These are phyloP conservation scores for Pseudolaguvia tuberculata DNA, from an alignment of 2,113 vertebrate species.

Conservation along the genomic window DNA sequence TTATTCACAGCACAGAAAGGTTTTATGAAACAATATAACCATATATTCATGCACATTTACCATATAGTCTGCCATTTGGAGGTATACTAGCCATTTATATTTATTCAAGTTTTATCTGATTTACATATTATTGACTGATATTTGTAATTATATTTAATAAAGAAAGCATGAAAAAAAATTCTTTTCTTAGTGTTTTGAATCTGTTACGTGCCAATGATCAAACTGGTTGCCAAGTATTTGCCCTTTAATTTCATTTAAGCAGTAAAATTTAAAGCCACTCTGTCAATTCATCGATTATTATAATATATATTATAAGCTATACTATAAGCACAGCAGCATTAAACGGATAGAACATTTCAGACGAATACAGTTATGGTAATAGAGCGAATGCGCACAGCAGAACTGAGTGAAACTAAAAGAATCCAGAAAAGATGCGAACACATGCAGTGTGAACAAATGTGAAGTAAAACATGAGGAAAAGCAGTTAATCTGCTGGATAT, in stretches of 20 bases:
- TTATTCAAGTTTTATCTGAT: not conserved
- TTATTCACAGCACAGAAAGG: not conserved
- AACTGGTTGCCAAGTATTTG: not conserved
- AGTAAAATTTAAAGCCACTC: not conserved
- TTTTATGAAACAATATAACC: not conserved
- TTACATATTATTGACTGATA: not conserved
- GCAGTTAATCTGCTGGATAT: conserved; percentile 36
- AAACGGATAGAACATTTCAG: conserved; percentile 3
- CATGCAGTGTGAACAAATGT: conserved; percentile 18
- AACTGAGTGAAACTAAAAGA: not conserved
- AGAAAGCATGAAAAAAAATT: conserved; percentile 19
- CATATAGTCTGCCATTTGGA: not conserved
- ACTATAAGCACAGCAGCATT: conserved; percentile 15
- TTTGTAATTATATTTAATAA: not conserved
- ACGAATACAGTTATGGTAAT: conserved; percentile 7
- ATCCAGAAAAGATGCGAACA: too few relatives aligned
- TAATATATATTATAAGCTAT: conserved; percentile 17
- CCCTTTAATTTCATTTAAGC: not conserved
- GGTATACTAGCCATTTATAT: not conserved
- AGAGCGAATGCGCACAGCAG: conserved; percentile 5
- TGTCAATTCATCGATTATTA: not conserved
- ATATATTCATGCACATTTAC: not conserved
- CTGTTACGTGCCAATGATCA: not conserved
- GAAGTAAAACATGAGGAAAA: not conserved
- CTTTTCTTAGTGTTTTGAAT: not conserved